These are phyloP conservation scores for Monopis laevigella DNA, from an alignment of 2,888 invertebrate species.

Conservation along the genomic window DNA sequence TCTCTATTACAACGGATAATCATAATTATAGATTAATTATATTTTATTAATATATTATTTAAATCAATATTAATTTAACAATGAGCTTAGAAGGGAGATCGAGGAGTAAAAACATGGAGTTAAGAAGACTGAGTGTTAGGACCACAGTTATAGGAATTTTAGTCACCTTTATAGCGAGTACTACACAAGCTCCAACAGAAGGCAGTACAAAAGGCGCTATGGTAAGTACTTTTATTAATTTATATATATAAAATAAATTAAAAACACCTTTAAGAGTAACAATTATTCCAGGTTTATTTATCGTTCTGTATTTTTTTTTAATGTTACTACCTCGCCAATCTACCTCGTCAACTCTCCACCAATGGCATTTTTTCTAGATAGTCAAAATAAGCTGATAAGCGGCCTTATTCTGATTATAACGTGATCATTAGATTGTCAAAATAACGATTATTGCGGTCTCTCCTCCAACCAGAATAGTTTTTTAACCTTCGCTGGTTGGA, in stretches of 20 bases:
- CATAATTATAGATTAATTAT: constrained; percentile 20
- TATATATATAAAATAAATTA: constrained; percentile 1
- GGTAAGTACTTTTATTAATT: constrained; percentile 34
- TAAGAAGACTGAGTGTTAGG: constrained; percentile 40
- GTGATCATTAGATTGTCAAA: too few species aligned
- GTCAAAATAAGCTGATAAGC: too few species aligned
- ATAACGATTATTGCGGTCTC: too few species aligned
- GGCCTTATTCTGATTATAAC: too few species aligned
- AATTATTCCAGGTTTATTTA: background rate
- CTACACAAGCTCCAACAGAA: constrained; percentile 51
- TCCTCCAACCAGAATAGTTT: too few species aligned
- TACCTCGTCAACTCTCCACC: background rate
- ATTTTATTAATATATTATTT: too few species aligned
- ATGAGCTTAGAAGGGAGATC: constrained; percentile 39
- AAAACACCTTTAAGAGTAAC: background rate
- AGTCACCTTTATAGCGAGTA: constrained; percentile 40
- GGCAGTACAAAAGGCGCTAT: constrained; percentile 52
- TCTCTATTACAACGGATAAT: constrained; percentile 23
- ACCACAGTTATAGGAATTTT: constrained; percentile 37
- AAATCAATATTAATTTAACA: too few species aligned
- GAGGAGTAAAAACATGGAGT: constrained; percentile 40
- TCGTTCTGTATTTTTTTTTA: background rate
- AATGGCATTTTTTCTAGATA: too few species aligned
- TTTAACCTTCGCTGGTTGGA: too few species aligned
- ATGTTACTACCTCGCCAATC: background rate